Evolutionary conservation across 2,113 vertebrate genomes (phyloP).

Genomic region (Rhodinocichla rosea): DNA sequence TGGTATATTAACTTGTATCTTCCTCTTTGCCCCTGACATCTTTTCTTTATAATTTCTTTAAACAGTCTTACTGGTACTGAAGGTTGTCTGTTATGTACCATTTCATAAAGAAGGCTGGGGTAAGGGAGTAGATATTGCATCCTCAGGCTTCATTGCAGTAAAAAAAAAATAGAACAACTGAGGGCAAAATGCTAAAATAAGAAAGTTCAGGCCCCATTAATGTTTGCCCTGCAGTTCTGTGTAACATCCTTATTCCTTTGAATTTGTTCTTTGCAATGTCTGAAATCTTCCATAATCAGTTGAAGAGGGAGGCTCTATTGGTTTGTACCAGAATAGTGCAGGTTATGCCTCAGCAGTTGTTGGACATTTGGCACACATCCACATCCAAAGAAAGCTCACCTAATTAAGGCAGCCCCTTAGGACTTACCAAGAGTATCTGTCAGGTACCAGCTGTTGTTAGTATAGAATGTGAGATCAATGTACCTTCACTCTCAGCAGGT

Average conservation of each 20-base stretch:
- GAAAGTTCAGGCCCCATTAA: not conserved
- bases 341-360: not conserved
- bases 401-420: not conserved
- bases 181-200: not conserved
- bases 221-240: not conserved
- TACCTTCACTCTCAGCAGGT: not conserved
- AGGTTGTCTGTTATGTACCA: not conserved
- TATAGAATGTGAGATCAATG: not conserved
- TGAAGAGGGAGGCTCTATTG: not conserved
- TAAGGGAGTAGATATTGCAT: not conserved
- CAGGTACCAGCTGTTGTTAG: conserved; percentile 23
- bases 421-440: not conserved
- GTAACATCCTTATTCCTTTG: not conserved
- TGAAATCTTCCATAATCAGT: not conserved
- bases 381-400: not conserved
- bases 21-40: not conserved
- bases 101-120: not conserved
- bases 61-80: not conserved
- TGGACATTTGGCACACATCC: not conserved
- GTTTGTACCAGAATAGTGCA: not conserved
- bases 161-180: not conserved
- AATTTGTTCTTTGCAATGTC: not conserved
- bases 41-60: conserved; percentile 7
- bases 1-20: not conserved
- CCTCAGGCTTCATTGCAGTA: not conserved